Evolutionary conservation across 2,797 vertebrate genomes (phyloP), one percentile per base, ranked within the genome.

Genomic region (Oreochromis mossambicus): DNA sequence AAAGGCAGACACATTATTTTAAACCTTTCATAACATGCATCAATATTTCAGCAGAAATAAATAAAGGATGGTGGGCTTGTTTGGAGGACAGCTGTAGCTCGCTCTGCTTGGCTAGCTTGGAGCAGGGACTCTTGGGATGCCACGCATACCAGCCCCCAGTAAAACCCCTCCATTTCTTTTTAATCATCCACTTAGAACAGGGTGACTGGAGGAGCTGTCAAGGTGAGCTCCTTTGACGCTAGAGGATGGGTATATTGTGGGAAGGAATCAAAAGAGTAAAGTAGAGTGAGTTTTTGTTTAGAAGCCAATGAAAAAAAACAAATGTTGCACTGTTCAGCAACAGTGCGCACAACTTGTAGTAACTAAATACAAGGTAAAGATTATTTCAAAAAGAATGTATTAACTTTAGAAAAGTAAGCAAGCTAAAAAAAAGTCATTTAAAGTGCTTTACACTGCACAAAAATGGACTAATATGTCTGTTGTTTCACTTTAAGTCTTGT

Each of bases 21-120:
- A 99, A 99, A 99, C 98, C 98, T 99, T 99, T 99, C 98, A 99
- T 99, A 99, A 99, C 98, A 98, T 93, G 94, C 97, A 99, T 99
- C 97, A 99, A 99, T 99, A 99, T 99, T 99, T 99, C 97, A 99
- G 97, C 97, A 96, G 97, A 98, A 98, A 99, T 99, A 99, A 99
- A 99, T 99, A 99, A 99, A 98, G 98, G 97, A 99, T 99, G 98
- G 97, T 89, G 90, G 97, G 95, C 97, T 97, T 98, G 98, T 98
- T 99, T 98, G 97, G 98, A 98, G 97, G 98, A 99, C 98, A 99
- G 98, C 98, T 99, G 98, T 98, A 98, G 97, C 97, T 95, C 95
- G 86, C 93, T 96, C 96, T 92, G 98, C 98, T 97, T 97, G 98
- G 97, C 93, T 97, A 97, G 97, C 97, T 97, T 92, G 89, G 93